Evolutionary conservation across 2,797 vertebrate genomes (phyloP), one percentile per base, ranked within the genome.

Genomic region (Enteromius thamalakanensis): DNA sequence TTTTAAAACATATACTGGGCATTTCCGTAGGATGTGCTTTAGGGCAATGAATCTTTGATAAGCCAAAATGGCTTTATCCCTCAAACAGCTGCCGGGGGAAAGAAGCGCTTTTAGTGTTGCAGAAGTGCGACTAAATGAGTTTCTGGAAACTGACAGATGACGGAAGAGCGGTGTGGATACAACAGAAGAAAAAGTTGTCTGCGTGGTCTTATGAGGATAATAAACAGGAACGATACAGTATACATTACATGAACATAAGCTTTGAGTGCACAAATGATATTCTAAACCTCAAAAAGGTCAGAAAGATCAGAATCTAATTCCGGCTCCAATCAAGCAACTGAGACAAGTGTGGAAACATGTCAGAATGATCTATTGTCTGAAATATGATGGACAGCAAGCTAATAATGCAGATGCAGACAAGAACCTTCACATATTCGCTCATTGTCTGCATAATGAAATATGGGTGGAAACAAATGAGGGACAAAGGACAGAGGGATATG

Each of bases 31-130:
- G 77, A 86, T 45, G 40, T 87, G 86, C 87, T 88, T 93, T 92
- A 89, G 85, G 90, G 79, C 70, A 76, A 92, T 94, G 85, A 93
- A 94, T 93, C 87, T 94, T 94, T 94, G 89, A 93, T 94, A 92
- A 94, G 87, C 76, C 84, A 85, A 92, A 94, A 94, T 93, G 90
- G 90, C 84, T 87, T 75, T 88, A 83, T 86, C 80, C 86, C 89
- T 85, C 87, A 87, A 86, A 87, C 89, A 90, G 91, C 89, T 91
- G 90, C 87, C 84, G 69, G 85, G 81, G 81, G 77, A 84, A 86
- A 82, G 88, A 79, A 88, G 88, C 85, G 88, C 80, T 91, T 90
- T 92, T 88, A 91, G 86, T 68, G 51, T 51, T 83, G 84, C 65
- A 49, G 65, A 89, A 89, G 85, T 85, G 87, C 81, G 79, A 83